phyloP scores from a whole-genome alignment of 2,113 vertebrate species.

The Butorides virescens region DNA sequence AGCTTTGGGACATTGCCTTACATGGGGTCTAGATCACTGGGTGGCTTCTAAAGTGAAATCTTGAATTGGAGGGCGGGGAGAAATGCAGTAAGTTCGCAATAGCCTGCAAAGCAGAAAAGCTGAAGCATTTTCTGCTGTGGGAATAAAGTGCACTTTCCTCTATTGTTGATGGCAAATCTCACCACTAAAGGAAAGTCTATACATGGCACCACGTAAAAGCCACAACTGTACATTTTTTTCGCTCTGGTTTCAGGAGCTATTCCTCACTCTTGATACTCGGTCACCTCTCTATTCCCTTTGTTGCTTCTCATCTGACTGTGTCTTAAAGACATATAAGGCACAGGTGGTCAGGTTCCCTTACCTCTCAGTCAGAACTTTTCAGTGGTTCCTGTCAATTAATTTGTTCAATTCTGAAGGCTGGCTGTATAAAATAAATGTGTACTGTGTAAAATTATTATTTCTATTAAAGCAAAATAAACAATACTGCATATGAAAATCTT shows the following conservation, averaged over 20 bases:
- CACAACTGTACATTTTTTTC: background rate
- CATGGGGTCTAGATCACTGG: too few relatives aligned
- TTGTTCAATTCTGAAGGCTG: background rate
- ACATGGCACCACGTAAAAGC: background rate
- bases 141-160: background rate
- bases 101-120: background rate
- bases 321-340: background rate
- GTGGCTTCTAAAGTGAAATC: background rate
- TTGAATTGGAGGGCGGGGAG: background rate
- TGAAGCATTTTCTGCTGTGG: background rate
- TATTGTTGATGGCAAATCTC: background rate
- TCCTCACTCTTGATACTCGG: background rate
- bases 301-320: background rate
- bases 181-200: background rate
- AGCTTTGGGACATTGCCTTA: background rate
- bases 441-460: background rate
- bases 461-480: background rate
- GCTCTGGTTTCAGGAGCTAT: background rate
- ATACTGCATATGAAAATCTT: background rate
- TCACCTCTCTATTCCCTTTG: background rate
- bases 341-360: background rate
- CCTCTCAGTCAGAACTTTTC: background rate
- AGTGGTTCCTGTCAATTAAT: background rate
- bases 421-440: background rate
- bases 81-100: rapidly evolving